Evolutionary conservation across 1,140 invertebrate species (phyloP), one percentile per base, ranked within the genome.

Genomic region (Drosophila oshimai): DNA sequence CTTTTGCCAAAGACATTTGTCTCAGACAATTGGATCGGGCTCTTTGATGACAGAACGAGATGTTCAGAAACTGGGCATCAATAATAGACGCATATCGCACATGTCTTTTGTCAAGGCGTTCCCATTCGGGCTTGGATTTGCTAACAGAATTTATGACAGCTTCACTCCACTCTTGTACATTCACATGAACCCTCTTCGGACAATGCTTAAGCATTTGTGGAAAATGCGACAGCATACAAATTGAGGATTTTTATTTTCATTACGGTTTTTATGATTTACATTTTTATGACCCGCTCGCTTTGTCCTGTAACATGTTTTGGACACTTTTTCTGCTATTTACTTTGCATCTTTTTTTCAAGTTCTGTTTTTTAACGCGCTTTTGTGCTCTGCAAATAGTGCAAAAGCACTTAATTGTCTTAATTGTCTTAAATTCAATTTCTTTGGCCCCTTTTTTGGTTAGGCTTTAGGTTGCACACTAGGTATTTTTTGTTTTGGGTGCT

Each of bases 171-270:
- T 18, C 17, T 17, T 3, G 4, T 6, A 2, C 6, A n/a, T 20
- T 31, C 13, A 41, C 39, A 3, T 6, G 26, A 20, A 24, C 31
- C 34, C 47, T 47, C 41, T 31, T 54, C 51, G 72, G 76, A 81
- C 80, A 71, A 65, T 77, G 62, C 73, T 86, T 70, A 77, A 74
- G 77, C 73, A 57, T 60, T 69, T 65, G 55, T 20, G 50, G 47
- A 86, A 81, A 87, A 77, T 86, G 81, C 81, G 81, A 86, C 77
- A 81, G 81, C 73, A 86, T 86, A 87, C 76, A 86, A 88, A 86
- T 86, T 81, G 81, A 55, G 81, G 81, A 86, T 86, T 86, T 86
- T 87, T 86, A 87, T 81, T 76, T 76, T 81, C 71, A 86, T 81
- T 87, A 80, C 78, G 36, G 37, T 62, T 74, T 72, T 74, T 86